These are phyloP conservation scores for Calonectris borealis DNA, from an alignment of 2,113 vertebrate species.

Conservation along the genomic window DNA sequence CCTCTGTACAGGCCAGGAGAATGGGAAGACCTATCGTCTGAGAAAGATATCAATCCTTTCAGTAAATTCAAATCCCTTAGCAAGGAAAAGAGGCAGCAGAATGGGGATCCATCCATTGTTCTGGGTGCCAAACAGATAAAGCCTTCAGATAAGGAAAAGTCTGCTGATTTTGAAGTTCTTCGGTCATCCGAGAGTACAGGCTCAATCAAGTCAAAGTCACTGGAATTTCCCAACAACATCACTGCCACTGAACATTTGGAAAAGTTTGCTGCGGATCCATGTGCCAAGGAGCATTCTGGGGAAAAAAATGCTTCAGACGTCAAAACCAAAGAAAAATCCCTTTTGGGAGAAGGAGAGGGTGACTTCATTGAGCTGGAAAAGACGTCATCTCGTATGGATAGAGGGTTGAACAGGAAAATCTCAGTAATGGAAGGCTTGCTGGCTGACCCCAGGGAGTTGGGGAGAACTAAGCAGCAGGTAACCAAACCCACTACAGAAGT, in stretches of 20 bases:
- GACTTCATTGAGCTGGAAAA: slow-evolving; percentile 73
- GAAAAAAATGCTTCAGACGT: background rate
- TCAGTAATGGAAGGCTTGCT: slow-evolving; percentile 45
- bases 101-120: slow-evolving; percentile 21
- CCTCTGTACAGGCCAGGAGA: slow-evolving; percentile 99
- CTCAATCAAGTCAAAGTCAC: slow-evolving; percentile 42
- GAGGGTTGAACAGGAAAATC: slow-evolving; percentile 42
- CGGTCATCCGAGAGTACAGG: slow-evolving; percentile 32
- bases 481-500: slow-evolving; percentile 44
- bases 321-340: slow-evolving; percentile 73
- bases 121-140: slow-evolving; percentile 13
- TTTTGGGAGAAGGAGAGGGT: slow-evolving; percentile 41
- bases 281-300: slow-evolving; percentile 30
- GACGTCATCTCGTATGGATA: slow-evolving; percentile 7
- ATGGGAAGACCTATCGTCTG: slow-evolving; percentile 96
- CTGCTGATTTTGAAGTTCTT: slow-evolving; percentile 53
- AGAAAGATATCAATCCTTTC: slow-evolving; percentile 93
- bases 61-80: slow-evolving; percentile 90
- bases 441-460: slow-evolving; percentile 21
- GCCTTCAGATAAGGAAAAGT: slow-evolving; percentile 50
- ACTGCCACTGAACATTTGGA: background rate
- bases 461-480: slow-evolving; percentile 51
- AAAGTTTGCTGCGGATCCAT: background rate
- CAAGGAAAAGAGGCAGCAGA: slow-evolving; percentile 81
- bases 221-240: slow-evolving; percentile 29